phyloP scores from a whole-genome alignment of 2,797 vertebrate genomes.

The Sandelia bainsii region DNA sequence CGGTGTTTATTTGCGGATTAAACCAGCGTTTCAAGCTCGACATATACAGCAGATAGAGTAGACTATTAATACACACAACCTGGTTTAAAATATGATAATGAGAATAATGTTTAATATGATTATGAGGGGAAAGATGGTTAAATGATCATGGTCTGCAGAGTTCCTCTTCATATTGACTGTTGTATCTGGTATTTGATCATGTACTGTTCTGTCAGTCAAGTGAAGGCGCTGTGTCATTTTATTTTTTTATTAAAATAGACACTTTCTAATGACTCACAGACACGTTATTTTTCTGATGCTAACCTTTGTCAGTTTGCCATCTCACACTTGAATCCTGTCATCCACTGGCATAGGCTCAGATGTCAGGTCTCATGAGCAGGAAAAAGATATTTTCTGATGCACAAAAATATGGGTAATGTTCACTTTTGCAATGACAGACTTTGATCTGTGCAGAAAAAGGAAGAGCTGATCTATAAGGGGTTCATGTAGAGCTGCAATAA shows the following conservation, averaged over 20 bases:
- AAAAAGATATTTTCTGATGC: background rate
- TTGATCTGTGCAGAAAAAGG: background rate
- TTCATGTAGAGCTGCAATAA: background rate
- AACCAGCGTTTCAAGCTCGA: background rate
- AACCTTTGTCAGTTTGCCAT: background rate
- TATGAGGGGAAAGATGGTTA: background rate
- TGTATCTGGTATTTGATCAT: background rate
- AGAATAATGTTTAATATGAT: background rate
- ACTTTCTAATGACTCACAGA: background rate
- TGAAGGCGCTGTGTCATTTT: background rate
- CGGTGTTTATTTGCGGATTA: conserved; percentile 11
- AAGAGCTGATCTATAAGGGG: background rate
- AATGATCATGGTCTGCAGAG: background rate
- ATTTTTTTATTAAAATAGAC: background rate
- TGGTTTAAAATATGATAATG: background rate
- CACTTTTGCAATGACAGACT: background rate
- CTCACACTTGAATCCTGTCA: conserved; percentile 1
- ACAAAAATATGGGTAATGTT: background rate
- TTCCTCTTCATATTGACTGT: background rate
- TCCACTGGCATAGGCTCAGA: background rate
- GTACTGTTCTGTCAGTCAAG: background rate
- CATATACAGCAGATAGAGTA: too few relatives aligned
- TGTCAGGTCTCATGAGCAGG: conserved; percentile 4
- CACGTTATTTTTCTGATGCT: background rate
- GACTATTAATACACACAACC: fast-evolving